A percentile compares a stretch with the other conserved stretches of the same genome.
These are phyloP conservation scores for Melieria omissa DNA, from an alignment of 2,888 invertebrate species.

Conservation along the genomic window DNA sequence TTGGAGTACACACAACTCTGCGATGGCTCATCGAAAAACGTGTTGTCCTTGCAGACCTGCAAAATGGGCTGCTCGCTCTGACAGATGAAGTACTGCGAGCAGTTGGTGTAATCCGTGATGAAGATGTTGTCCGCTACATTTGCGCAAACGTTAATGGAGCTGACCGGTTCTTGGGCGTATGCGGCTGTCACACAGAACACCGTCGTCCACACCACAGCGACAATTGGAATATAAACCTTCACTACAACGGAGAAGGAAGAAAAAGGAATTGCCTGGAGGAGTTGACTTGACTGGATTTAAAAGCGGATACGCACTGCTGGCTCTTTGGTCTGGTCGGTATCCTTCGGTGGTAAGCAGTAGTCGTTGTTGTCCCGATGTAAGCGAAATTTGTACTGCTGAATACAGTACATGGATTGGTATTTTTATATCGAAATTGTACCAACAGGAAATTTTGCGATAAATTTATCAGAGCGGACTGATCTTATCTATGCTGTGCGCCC, in stretches of 20 bases:
- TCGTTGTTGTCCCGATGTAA: background rate
- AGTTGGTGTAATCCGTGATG: constrained; percentile 44
- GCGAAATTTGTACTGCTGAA: constrained; percentile 28
- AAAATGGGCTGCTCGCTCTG: constrained; percentile 30
- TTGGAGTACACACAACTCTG: constrained; percentile 41
- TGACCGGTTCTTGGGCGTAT: too few species aligned
- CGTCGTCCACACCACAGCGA: constrained; percentile 8
- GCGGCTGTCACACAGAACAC: too few species aligned
- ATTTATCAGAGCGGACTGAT: constrained; percentile 15
- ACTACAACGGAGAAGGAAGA: constrained; percentile 14
- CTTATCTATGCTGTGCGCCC: background rate
- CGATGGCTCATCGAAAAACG: constrained; percentile 38
- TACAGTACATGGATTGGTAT: background rate
- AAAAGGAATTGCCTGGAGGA: background rate
- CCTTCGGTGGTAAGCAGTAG: background rate
- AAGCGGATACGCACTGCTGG: too few species aligned
- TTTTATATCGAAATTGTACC: constrained; percentile 5
- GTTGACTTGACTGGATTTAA: too few species aligned
- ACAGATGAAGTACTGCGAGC: constrained; percentile 44
- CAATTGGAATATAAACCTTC: constrained; percentile 15
- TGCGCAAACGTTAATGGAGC: constrained; percentile 45
- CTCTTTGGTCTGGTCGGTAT: background rate
- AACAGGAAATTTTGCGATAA: constrained; percentile 3
- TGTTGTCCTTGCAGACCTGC: constrained; percentile 38
- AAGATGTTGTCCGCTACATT: constrained; percentile 46